Conservation (phyloP, 2,797 vertebrate species). For the Etheostoma nigrum region DNA sequence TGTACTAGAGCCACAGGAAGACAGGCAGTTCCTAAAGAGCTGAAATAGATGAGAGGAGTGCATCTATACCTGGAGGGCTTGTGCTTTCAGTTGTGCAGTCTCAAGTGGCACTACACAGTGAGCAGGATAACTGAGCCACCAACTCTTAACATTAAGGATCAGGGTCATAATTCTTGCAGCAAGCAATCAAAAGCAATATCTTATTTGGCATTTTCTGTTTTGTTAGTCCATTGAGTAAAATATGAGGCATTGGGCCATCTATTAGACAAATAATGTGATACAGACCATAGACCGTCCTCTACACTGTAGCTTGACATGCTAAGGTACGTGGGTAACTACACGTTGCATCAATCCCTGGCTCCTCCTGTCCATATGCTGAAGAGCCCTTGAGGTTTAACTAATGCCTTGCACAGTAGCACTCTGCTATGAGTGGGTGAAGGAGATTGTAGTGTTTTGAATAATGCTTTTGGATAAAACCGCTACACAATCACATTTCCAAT, state of each 20-base stretch:
- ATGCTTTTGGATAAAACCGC: too few species aligned
- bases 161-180: not conserved
- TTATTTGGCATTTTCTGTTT: not conserved
- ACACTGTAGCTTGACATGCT: too few species aligned
- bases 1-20: conserved; percentile 1
- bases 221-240: not conserved
- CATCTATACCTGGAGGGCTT: conserved; percentile 10
- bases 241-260: not conserved
- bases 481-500: too few species aligned
- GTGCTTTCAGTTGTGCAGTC: not conserved
- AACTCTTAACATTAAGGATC: not conserved
- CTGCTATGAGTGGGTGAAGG: too few species aligned
- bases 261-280: not conserved
- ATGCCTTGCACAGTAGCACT: too few species aligned
- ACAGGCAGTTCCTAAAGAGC: not conserved
- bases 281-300: too few species aligned
- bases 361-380: too few species aligned
- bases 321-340: too few species aligned
- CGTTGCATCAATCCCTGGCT: too few species aligned
- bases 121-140: not conserved
- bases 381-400: too few species aligned
- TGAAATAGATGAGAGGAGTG: conserved; percentile 8
- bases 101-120: conserved; percentile 15
- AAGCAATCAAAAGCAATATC: too few species aligned
- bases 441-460: too few species aligned